A percentile compares a stretch with the other conserved stretches of the same genome.
Conservation (phyloP, 1,140 invertebrate species). For the Hyphantria cunea region DNA sequence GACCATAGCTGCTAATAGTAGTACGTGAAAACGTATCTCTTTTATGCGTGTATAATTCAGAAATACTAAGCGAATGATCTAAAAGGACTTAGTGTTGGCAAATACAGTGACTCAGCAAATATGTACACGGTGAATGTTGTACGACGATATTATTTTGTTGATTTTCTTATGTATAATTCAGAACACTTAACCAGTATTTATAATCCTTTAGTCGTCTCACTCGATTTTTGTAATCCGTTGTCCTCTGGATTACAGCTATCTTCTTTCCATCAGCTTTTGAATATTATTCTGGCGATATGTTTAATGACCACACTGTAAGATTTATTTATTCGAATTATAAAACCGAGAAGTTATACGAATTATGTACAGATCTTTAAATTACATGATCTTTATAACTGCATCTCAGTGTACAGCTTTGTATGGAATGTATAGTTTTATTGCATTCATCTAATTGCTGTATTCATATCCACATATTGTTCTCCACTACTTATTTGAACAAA, state of each 20-base stretch:
- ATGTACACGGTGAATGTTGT: not conserved
- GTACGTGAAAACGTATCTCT: slow-evolving; percentile 16
- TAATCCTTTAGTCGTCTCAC: too few species aligned
- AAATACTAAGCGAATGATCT: not conserved
- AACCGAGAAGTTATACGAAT: too few species aligned
- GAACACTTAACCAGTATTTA: not conserved
- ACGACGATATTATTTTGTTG: not conserved
- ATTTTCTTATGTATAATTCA: slow-evolving; percentile 8
- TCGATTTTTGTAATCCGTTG: too few species aligned
- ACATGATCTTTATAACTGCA: slow-evolving; percentile 7
- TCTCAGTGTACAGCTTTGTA: slow-evolving; percentile 1
- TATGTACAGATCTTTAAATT: too few species aligned
- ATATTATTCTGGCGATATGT: too few species aligned
- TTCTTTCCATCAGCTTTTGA: too few species aligned
- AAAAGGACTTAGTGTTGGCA: slow-evolving; percentile 1
- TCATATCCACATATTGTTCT: slow-evolving; percentile 8
- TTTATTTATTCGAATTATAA: not conserved
- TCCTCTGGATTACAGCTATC: too few species aligned
- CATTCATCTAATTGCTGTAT: slow-evolving; percentile 4
- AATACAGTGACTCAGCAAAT: slow-evolving; percentile 11
- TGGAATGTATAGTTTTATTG: slow-evolving; percentile 12
- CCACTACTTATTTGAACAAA: slow-evolving; percentile 17
- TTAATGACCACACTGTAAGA: too few species aligned
- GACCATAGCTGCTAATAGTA: too few species aligned
- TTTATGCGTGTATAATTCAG: slow-evolving; percentile 24